These are phyloP conservation scores for Polypterus bichir DNA, from an alignment of 2,113 vertebrate species.

Conservation along the genomic window DNA sequence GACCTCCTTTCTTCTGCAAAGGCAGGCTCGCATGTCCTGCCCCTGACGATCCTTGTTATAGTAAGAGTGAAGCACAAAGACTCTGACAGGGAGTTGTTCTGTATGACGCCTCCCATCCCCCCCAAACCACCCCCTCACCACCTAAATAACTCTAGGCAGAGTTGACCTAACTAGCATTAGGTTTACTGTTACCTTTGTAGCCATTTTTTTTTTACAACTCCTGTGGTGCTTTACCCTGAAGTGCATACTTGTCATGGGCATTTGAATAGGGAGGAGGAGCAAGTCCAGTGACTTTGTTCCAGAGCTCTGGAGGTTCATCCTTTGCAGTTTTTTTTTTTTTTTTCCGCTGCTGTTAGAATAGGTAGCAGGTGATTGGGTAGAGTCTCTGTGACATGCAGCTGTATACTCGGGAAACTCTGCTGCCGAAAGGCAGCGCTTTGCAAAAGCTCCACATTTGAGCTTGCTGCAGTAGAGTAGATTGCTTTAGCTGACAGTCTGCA, in stretches of 20 bases:
- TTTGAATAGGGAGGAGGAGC: conserved; percentile 31
- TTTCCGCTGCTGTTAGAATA: conserved; percentile 16
- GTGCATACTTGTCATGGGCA: conserved; percentile 23
- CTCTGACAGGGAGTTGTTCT: conserved; percentile 24
- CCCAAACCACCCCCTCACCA: conserved; percentile 3
- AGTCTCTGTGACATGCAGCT: conserved; percentile 28
- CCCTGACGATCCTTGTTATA: conserved; percentile 20
- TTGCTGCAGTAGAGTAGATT: conserved; percentile 19
- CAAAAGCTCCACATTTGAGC: conserved; percentile 38
- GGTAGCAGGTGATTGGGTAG: conserved; percentile 37
- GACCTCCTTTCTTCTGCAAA: conserved; percentile 30
- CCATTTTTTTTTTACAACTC: conserved; percentile 24
- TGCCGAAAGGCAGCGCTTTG: conserved; percentile 27
- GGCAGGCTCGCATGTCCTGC: conserved; percentile 21
- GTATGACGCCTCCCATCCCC: conserved; percentile 15
- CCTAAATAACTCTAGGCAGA: conserved; percentile 23
- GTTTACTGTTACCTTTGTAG: conserved; percentile 31
- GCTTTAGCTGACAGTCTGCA: conserved; percentile 22
- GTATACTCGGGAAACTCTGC: conserved; percentile 31
- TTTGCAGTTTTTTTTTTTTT: conserved; percentile 3
- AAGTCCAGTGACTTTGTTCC: conserved; percentile 27
- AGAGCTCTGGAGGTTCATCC: conserved; percentile 21
- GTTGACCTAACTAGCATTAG: conserved; percentile 26
- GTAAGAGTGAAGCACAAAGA: conserved; percentile 22
- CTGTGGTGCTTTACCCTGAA: conserved; percentile 27